These are phyloP conservation scores for Amphiduros pacificus DNA, from an alignment of 2,888 invertebrate genomes.

Conservation along the genomic window DNA sequence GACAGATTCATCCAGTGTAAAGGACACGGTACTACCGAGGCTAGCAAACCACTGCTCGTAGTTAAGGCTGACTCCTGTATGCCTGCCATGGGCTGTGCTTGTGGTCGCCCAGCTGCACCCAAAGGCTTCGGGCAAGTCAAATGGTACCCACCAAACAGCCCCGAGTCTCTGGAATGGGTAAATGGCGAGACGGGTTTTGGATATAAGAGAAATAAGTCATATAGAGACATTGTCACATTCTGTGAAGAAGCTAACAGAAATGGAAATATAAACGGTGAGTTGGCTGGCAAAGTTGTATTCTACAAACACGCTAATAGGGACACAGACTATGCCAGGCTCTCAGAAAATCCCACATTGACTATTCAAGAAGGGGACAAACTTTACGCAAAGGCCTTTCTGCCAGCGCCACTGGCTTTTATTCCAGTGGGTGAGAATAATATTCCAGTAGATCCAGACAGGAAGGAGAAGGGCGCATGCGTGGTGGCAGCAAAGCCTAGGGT, in stretches of 20 bases:
- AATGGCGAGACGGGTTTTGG: constrained; percentile 10
- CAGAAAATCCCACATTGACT: neutral
- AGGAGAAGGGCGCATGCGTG: constrained; percentile 10
- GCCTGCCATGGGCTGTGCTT: too few relatives aligned
- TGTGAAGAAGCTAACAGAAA: constrained; percentile 1
- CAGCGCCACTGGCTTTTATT: constrained; percentile 11
- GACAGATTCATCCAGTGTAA: too few relatives aligned
- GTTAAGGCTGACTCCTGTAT: too few relatives aligned
- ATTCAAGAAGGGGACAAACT: constrained; percentile 9
- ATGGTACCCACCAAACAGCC: constrained; percentile 15
- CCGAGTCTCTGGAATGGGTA: constrained; percentile 7
- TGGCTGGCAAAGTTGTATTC: constrained; percentile 18
- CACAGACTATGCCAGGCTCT: neutral
- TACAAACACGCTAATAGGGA: constrained; percentile 2
- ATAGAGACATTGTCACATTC: neutral
- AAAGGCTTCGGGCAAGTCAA: neutral
- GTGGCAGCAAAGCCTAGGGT: constrained; percentile 8
- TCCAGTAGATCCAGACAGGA: neutral
- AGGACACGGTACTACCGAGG: too few relatives aligned
- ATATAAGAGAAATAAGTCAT: neutral
- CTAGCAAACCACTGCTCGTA: too few relatives aligned
- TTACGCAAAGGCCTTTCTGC: constrained; percentile 20
- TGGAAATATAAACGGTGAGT: constrained; percentile 16
- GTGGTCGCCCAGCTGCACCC: too few relatives aligned
- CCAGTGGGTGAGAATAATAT: constrained; percentile 23